phyloP scores from a whole-genome alignment of 2,888 invertebrate genomes.

The Rhaphigaster nebulosa region DNA sequence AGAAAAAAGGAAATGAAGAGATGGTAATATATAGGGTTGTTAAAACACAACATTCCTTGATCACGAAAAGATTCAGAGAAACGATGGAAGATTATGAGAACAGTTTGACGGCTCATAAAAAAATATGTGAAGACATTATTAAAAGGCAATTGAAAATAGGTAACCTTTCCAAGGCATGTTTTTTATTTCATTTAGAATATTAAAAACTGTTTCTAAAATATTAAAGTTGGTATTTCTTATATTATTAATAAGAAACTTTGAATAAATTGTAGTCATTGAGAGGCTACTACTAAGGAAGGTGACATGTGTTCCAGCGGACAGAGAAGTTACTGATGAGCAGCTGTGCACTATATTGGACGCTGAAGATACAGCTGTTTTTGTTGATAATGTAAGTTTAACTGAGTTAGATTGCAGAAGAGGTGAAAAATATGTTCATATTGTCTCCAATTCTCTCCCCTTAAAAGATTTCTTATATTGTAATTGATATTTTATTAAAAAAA shows the following conservation, averaged over 20 bases:
- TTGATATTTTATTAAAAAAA: no score
- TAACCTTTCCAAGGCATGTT: conserved; percentile 22
- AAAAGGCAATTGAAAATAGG: conserved; percentile 65
- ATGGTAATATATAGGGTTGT: conserved; percentile 62
- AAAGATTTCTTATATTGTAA: background rate
- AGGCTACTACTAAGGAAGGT: conserved; percentile 64
- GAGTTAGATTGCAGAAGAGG: background rate
- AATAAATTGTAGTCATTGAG: conserved; percentile 64
- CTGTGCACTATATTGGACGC: conserved; percentile 64
- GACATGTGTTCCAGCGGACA: conserved; percentile 65
- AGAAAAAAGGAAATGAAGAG: conserved; percentile 60
- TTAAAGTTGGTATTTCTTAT: background rate
- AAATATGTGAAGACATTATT: conserved; percentile 63
- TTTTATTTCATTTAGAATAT: background rate
- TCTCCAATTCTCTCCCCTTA: background rate
- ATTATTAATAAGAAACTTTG: conserved; percentile 37
- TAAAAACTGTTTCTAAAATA: background rate
- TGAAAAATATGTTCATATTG: background rate
- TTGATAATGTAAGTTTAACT: conserved; percentile 64
- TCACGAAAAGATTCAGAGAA: conserved; percentile 63
- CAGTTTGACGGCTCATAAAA: conserved; percentile 63
- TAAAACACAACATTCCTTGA: conserved; percentile 63
- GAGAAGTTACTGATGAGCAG: conserved; percentile 63
- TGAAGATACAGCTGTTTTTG: conserved; percentile 64
- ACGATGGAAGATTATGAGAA: conserved; percentile 64